These are phyloP conservation scores for Orthonyx spaldingii DNA, from an alignment of 2,113 vertebrate species.

Conservation along the genomic window DNA sequence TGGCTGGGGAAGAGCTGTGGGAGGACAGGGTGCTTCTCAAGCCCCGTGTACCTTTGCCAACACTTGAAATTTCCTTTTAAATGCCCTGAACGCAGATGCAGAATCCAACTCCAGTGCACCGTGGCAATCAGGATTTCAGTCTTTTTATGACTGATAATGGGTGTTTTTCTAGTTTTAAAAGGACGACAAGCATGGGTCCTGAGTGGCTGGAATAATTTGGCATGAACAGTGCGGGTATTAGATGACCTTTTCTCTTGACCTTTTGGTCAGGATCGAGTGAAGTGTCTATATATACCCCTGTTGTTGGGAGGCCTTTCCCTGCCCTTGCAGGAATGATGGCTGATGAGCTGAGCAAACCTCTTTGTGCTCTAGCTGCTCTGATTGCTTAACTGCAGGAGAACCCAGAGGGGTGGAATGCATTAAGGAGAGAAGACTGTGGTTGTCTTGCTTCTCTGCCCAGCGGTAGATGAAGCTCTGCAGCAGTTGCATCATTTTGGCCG, in stretches of 20 bases:
- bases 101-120: not conserved
- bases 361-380: not conserved
- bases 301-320: not conserved
- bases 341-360: not conserved
- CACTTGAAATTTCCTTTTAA: not conserved
- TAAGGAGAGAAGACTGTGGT: not conserved
- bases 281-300: conserved; percentile 29
- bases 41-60: not conserved
- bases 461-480: not conserved
- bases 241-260: conserved; percentile 23
- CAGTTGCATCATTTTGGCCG: not conserved
- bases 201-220: conserved; percentile 8
- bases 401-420: not conserved
- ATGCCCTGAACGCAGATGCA: not conserved
- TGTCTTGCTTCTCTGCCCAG: not conserved
- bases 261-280: not conserved
- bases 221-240: not conserved
- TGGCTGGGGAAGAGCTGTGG: rapidly evolving
- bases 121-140: not conserved
- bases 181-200: not conserved
- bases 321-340: not conserved
- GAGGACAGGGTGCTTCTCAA: not conserved
- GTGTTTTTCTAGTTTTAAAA: not conserved
- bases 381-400: not conserved
- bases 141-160: not conserved